phyloP scores from a whole-genome alignment of 2,113 vertebrate species.

The Pangasianodon gigas region DNA sequence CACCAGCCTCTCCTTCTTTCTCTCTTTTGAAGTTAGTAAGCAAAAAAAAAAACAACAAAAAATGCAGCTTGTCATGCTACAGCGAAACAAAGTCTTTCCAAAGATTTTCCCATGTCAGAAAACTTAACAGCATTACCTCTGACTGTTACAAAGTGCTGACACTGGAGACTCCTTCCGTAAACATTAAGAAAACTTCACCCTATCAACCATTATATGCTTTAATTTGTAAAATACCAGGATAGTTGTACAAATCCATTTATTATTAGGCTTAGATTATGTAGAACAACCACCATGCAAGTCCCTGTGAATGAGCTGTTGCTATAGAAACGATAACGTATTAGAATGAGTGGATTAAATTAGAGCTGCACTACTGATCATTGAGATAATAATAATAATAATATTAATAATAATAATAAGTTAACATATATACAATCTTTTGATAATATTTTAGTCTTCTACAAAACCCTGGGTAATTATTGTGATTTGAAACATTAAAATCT shows the following conservation, averaged over 20 bases:
- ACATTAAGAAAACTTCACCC: background rate
- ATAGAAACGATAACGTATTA: background rate
- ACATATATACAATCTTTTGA: background rate
- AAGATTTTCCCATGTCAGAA: no score
- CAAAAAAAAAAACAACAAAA: no score
- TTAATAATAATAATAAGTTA: background rate
- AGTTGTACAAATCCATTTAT: background rate
- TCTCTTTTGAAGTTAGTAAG: background rate
- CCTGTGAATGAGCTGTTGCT: background rate
- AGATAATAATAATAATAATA: background rate
- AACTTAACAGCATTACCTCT: background rate
- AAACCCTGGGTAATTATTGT: no score
- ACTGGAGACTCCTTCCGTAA: background rate
- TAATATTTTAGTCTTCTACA: no score
- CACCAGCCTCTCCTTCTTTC: background rate
- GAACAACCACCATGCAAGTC: background rate
- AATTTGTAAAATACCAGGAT: background rate
- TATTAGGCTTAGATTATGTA: background rate
- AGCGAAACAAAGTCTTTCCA: background rate
- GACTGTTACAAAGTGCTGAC: background rate
- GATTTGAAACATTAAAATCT: background rate
- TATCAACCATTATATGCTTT: background rate
- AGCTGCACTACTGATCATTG: background rate
- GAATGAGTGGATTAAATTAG: background rate
- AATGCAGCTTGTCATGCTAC: background rate